Evolutionary conservation across 2,888 invertebrate species (phyloP).

Genomic region (Punctoribates punctum): DNA sequence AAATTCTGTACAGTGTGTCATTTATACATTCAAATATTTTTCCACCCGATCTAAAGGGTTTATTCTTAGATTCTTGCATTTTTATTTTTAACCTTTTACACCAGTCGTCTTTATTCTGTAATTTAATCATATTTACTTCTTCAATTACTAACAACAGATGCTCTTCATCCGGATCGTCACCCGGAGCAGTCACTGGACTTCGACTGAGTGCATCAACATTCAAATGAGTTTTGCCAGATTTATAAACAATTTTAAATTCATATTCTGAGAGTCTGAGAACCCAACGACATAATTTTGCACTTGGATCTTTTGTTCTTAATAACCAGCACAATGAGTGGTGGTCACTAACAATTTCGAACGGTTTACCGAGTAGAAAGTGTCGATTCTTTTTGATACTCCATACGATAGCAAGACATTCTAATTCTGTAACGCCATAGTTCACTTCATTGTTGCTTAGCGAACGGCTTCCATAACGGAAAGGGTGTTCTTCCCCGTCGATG

Average conservation of each 20-base stretch:
- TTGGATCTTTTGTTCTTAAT: conserved; percentile 52
- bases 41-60: not conserved
- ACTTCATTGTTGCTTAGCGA: conserved; percentile 49
- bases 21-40: not conserved
- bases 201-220: conserved; percentile 51
- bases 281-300: conserved; percentile 56
- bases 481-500: not conserved
- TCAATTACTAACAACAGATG: too few species aligned
- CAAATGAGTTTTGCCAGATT: conserved; percentile 53
- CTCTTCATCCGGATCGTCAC: not conserved
- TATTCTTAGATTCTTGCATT: not conserved
- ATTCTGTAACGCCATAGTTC: conserved; percentile 54
- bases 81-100: not conserved
- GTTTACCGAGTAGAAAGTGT: conserved; percentile 53
- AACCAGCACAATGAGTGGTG: conserved; percentile 57
- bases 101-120: not conserved
- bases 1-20: not conserved
- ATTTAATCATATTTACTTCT: too few species aligned
- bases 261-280: conserved; percentile 53
- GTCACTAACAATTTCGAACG: conserved; percentile 54
- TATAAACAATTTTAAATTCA: conserved; percentile 53
- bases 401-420: conserved; percentile 53
- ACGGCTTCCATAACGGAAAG: conserved; percentile 7
- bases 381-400: conserved; percentile 54
- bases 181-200: not conserved